Base-by-base conservation (phyloP, 2,797 vertebrate species). In the Glyptemys insculpta region DNA sequence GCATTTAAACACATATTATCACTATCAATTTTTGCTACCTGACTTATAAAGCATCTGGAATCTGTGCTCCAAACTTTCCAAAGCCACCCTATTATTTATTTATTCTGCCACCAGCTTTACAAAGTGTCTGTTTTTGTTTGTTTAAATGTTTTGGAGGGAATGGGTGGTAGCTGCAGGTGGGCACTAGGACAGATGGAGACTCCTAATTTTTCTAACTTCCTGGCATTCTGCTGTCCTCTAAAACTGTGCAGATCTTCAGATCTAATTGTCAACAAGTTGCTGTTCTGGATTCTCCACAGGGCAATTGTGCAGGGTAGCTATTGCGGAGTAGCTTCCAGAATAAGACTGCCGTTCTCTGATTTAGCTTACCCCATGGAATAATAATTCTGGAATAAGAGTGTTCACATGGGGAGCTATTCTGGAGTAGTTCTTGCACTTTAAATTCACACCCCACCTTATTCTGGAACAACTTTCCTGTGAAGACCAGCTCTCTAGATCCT, bases 71-170 rank as follows among this genome's bases (percentile, higher is more conserved):
- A 57, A 47, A 62, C 57, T 54, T 88, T 93, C 90, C 88, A 76
- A 79, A 91, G 52, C 72, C 81, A 41, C 79, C n/a, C 1, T 41
- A 41, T 86, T 81, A 80, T 79, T 89, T 87, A 52, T 44, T 93
- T 87, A 92, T 92, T 96, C 89, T 91, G 86, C 89, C 91, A 88
- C 80, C 78, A 90, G 72, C 89, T 86, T 76, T 78, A 44, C 81
- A 90, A 10, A 79, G 5, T 27, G 31, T 83, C 88, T 62, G 86
- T 95, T 93, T 95, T 83, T 57, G 83, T 91, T 83, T 29, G 19
- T 8, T 72, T 10, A 37, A 72, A 41, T 23, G 37, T 41, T 72
- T 72, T 41, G 10, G n/a, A 10, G 10, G 68, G 68, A 72, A 11
- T 6, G 37, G n/a, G 29, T 81, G 81, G 52, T 54, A 79, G 78